A percentile compares a stretch with the other conserved stretches of the same genome.
Evolutionary conservation across 64 coral and sea anemone genomes (phyloP).

Genomic region (Pachyseris speciosa): DNA sequence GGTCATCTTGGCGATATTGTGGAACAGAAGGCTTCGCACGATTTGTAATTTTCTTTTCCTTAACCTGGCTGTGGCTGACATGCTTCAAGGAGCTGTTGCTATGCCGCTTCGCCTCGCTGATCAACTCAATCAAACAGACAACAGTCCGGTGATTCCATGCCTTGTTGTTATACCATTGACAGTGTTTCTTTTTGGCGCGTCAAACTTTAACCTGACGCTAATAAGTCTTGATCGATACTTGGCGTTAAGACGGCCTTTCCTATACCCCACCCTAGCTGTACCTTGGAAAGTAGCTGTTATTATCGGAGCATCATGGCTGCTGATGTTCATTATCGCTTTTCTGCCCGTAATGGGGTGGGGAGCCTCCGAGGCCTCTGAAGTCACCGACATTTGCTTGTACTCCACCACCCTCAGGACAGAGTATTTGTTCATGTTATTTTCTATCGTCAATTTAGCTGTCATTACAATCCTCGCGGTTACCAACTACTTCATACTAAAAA

Average conservation of each 20-base stretch:
- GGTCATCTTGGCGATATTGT: slow-evolving; percentile 78
- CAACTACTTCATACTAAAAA: slow-evolving; percentile 84
- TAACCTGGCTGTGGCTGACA: slow-evolving; percentile 88
- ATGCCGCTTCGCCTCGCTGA: slow-evolving; percentile 86
- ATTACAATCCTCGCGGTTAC: slow-evolving; percentile 64
- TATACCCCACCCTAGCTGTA: slow-evolving; percentile 63
- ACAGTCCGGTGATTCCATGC: slow-evolving; percentile 71
- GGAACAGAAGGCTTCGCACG: slow-evolving; percentile 80
- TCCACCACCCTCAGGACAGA: slow-evolving; percentile 74
- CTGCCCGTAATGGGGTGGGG: slow-evolving; percentile 86
- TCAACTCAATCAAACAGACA: slow-evolving; percentile 73
- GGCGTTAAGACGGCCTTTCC: slow-evolving; percentile 70
- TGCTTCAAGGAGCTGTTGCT: slow-evolving; percentile 87
- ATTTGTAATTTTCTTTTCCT: slow-evolving; percentile 84
- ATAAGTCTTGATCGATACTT: slow-evolving; percentile 90
- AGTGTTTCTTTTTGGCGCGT: slow-evolving; percentile 88
- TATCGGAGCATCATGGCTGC: slow-evolving; percentile 42
- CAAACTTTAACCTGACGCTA: slow-evolving; percentile 82
- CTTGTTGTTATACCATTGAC: slow-evolving; percentile 88
- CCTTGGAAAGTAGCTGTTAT: slow-evolving; percentile 39
- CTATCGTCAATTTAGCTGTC: slow-evolving; percentile 83
- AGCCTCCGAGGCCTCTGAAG: neutral
- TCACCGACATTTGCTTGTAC: slow-evolving; percentile 80
- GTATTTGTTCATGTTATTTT: slow-evolving; percentile 80
- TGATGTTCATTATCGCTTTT: slow-evolving; percentile 66